Evolutionary conservation across 2,888 invertebrate species (phyloP), one percentile per base, ranked within the genome.

Genomic region (Melipona beecheii): DNA sequence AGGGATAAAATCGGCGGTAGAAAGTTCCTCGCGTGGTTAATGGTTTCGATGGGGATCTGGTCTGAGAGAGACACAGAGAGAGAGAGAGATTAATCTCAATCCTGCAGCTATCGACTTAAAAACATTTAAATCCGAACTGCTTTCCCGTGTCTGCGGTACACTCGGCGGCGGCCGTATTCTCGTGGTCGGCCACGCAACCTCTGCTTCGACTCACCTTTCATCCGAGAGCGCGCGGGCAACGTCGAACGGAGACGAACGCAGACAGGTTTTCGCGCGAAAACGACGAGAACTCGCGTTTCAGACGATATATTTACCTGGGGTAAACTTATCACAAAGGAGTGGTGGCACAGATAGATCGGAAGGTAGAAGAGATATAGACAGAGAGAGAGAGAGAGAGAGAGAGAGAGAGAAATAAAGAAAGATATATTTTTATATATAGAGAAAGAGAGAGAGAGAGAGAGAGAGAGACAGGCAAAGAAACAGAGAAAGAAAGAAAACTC

Each of bases 391-490:
- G 2, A 27, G 1, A 72, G 13, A 43, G 24, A 70, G 43, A 36
- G 24, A 74, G 54, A 66, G 27, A 75, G 13, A 75, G 27, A 75
- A 17, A 50, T 4, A 73, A 15, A 64, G 54, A 74, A 17, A 52
- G 54, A 21, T 15, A 66, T 17, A 66, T 19, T 21, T 15, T 31
- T 13, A 69, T 5, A 54, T 21, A 62, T 4, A 70, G 21, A 70
- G 36, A 36, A 56, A 58, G 9, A 58, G 21, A 68, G 56, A 75
- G 13, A 81, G 31, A 68, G 24, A 68, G 31, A 68, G 24, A 68
- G 68, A 64, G 43, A 65, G 17, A 52, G 54, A 75, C n/a, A 81
- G 62, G 58, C 24, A 73, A n/a, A 58, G 19, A 60, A 9, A 27
- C 15, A 60, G 9, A 60, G n/a, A 60, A 24, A 73, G 17, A 69